Conservation (phyloP, 2,797 vertebrate genomes). For the Eospalax fontanierii region DNA sequence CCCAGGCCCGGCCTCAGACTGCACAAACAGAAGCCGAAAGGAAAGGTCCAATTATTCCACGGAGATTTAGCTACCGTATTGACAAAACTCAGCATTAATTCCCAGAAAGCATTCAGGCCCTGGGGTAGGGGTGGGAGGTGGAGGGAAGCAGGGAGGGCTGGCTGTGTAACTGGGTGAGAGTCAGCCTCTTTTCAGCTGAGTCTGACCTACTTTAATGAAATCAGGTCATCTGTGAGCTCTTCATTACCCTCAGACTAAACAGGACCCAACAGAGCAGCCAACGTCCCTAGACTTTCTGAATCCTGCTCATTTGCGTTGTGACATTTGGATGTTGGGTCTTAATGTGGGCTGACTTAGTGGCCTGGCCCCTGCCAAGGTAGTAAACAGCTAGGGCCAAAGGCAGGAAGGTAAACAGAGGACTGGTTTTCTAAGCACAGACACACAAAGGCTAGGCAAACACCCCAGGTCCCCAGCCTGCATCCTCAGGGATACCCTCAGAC, state of each 20-base stretch:
- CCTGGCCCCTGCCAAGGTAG: conserved; percentile 89
- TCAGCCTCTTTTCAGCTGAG: conserved; percentile 88
- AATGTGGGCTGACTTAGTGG: conserved; percentile 90
- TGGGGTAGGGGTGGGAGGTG: conserved; percentile 63
- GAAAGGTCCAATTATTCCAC: conserved; percentile 71
- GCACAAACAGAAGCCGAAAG: conserved; percentile 71
- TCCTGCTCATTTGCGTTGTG: conserved; percentile 89
- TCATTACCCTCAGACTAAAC: conserved; percentile 97
- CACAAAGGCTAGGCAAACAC: conserved; percentile 87
- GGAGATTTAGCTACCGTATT: conserved; percentile 77
- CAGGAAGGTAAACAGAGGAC: conserved; percentile 88
- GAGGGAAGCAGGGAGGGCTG: conserved; percentile 45
- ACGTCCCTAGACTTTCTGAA: conserved; percentile 88
- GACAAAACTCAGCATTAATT: conserved; percentile 83
- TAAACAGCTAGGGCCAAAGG: conserved; percentile 87
- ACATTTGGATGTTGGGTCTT: conserved; percentile 89
- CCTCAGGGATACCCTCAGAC: conserved; percentile 89
- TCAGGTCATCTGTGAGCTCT: conserved; percentile 97
- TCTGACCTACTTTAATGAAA: conserved; percentile 94
- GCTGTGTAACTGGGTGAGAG: conserved; percentile 85
- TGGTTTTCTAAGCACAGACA: conserved; percentile 84
- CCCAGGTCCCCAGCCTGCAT: conserved; percentile 86
- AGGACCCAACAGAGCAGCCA: conserved; percentile 89
- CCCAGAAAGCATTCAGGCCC: conserved; percentile 82
- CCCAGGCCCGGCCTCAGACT: conserved; percentile 34